Conservation (phyloP, 2,113 vertebrate genomes). For the Aptenodytes forsteri region DNA sequence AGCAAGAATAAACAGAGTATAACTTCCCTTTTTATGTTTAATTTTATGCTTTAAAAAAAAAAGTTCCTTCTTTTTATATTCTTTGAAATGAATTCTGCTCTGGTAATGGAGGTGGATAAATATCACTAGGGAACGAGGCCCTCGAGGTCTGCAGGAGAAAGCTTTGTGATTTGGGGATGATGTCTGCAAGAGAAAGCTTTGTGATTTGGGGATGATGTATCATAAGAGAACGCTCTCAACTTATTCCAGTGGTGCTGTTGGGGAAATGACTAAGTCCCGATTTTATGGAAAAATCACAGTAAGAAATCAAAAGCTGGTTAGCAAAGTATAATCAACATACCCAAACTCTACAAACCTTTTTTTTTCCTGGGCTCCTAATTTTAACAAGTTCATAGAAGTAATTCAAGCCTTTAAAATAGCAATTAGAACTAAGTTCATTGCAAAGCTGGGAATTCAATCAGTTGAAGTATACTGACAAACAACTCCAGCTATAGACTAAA, state of each 20-base stretch:
- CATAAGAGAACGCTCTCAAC: background rate
- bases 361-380: background rate
- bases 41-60: background rate
- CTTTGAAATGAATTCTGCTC: background rate
- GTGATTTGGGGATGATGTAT: background rate
- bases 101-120: background rate
- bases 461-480: background rate
- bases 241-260: background rate
- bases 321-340: background rate
- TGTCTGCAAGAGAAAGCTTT: background rate
- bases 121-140: background rate
- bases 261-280: background rate
- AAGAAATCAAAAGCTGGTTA: background rate
- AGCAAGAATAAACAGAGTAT: background rate
- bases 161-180: background rate
- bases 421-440: background rate
- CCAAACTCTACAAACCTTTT: background rate
- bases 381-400: background rate
- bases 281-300: background rate
- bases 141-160: background rate
- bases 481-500: slow-evolving; percentile 28
- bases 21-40: background rate
- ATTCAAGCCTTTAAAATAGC: background rate
- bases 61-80: background rate
- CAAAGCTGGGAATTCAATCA: slow-evolving; percentile 15